Evolutionary conservation across 1,140 invertebrate species (phyloP).

Genomic region (Elysia chlorotica): DNA sequence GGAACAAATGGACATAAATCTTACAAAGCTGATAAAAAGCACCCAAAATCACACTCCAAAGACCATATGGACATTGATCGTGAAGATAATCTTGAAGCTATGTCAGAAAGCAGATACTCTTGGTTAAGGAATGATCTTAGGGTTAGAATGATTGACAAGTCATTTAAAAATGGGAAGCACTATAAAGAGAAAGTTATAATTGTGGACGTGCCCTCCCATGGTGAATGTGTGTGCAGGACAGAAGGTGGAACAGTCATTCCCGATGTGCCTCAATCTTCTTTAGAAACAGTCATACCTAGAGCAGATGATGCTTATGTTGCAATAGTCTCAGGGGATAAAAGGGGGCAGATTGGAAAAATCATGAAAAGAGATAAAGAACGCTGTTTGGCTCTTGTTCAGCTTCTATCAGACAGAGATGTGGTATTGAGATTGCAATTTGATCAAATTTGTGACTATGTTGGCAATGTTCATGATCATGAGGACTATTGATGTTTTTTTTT

Average conservation of each 20-base stretch:
- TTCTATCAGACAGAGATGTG: constrained; percentile 52
- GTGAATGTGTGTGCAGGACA: constrained; percentile 59
- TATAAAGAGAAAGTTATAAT: constrained; percentile 61
- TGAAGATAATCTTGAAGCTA: no score
- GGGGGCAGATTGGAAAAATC: constrained; percentile 56
- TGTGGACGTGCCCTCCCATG: constrained; percentile 52
- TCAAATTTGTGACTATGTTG: constrained; percentile 61
- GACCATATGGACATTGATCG: no score
- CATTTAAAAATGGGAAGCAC: constrained; percentile 61
- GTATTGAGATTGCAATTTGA: constrained; percentile 59
- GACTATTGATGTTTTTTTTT: constrained; percentile 37
- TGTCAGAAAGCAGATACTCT: no score
- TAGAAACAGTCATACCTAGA: constrained; percentile 63
- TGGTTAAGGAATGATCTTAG: constrained; percentile 59
- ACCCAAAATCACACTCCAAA: not conserved
- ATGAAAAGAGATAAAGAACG: constrained; percentile 54
- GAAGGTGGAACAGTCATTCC: constrained; percentile 60
- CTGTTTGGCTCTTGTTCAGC: constrained; percentile 52
- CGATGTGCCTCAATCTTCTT: constrained; percentile 47
- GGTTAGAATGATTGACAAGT: constrained; percentile 59
- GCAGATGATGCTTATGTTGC: constrained; percentile 49
- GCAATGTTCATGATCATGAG: constrained; percentile 51
- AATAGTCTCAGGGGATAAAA: constrained; percentile 57
- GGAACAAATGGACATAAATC: not conserved
- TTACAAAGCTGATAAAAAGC: not conserved